Evolutionary conservation across 2,888 invertebrate genomes (phyloP).

Genomic region (Lithodes maja): DNA sequence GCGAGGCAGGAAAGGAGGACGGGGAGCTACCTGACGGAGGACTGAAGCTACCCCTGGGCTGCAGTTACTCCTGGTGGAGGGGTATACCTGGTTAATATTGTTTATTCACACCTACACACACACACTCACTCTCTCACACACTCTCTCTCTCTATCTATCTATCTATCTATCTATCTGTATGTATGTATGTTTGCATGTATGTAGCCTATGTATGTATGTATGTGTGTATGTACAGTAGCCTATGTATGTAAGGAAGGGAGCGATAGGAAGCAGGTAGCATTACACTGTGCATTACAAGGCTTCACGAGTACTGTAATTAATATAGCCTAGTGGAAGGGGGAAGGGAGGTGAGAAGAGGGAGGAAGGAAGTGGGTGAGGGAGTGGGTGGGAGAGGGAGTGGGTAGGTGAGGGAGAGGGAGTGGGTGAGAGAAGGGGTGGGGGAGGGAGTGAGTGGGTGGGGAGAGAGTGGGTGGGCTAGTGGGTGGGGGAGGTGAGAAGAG

Average conservation of each 20-base stretch:
- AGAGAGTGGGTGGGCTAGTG: too few relatives aligned
- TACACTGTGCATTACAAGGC: background rate
- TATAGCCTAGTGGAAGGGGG: background rate
- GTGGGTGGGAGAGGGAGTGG: background rate
- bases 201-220: background rate
- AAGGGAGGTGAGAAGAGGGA: too few relatives aligned
- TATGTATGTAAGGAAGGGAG: background rate
- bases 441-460: background rate
- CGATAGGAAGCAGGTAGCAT: background rate
- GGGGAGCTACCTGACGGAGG: conserved; percentile 84
- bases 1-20: conserved; percentile 89
- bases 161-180: background rate
- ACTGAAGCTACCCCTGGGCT: conserved; percentile 85
- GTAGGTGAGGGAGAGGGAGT: background rate
- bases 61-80: conserved; percentile 79
- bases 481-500: background rate
- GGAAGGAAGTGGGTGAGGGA: background rate
- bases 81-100: background rate
- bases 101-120: background rate
- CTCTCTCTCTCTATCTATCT: background rate
- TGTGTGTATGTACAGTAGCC: background rate
- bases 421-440: background rate
- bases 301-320: background rate
- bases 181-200: too few relatives aligned
- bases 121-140: background rate